Percentiles rank a stretch among this genome's conserved stretches.
Conservation (phyloP, 2,113 vertebrate genomes). For the Sula dactylatra region DNA sequence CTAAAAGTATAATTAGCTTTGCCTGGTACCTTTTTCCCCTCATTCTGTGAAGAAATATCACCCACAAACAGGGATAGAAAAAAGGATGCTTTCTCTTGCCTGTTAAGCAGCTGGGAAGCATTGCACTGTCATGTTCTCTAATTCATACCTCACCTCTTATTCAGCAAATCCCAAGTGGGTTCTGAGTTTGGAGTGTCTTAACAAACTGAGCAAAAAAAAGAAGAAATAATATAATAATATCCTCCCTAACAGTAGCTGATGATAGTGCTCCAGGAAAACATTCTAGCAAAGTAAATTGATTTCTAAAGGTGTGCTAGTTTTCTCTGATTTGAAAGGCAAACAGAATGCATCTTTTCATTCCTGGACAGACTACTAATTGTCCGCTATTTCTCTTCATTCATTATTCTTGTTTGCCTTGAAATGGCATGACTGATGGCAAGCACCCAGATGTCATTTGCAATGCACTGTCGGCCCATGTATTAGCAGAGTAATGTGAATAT, state of each 20-base stretch:
- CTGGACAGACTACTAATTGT: neutral
- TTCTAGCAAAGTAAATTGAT: neutral
- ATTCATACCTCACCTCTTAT: neutral
- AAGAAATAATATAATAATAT: neutral
- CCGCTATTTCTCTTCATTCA: neutral
- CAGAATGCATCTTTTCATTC: neutral
- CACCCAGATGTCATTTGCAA: neutral
- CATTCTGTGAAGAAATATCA: neutral
- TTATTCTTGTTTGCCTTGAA: neutral
- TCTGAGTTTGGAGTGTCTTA: neutral
- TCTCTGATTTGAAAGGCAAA: neutral
- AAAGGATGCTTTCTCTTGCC: neutral
- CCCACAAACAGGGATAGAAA: neutral
- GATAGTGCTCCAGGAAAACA: neutral
- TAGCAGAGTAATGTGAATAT: neutral
- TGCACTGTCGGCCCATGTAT: neutral
- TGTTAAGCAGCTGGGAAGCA: neutral
- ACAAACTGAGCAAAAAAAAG: neutral
- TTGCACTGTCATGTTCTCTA: neutral
- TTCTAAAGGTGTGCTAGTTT: neutral
- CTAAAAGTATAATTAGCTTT: conserved; percentile 62
- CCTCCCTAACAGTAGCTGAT: neutral
- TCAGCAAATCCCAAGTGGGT: neutral
- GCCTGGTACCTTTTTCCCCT: neutral
- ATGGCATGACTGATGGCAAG: neutral